These are phyloP conservation scores for Stichopus chloronotus DNA, from an alignment of 35 echinoderm and acorn worm genomes.

Conservation along the genomic window DNA sequence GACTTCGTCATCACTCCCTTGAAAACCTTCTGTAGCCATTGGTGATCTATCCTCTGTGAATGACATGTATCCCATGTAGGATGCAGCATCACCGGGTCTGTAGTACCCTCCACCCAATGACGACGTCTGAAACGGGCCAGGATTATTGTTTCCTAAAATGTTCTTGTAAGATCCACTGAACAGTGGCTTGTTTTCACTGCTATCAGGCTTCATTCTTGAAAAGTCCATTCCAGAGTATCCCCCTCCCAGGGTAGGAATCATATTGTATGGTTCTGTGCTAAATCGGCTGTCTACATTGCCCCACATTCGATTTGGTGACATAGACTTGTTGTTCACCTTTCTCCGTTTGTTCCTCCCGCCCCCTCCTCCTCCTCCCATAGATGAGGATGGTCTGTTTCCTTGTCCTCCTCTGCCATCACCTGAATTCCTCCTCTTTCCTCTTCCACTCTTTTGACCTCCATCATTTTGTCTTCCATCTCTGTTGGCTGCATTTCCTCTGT, in stretches of 20 bases:
- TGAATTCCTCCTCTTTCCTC: slow-evolving; percentile 3
- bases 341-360: neutral
- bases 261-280: neutral
- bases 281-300: no score
- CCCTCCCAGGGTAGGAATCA: neutral
- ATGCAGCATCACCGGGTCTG: neutral
- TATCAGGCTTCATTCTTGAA: neutral
- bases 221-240: neutral
- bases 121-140: neutral
- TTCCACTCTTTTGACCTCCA: neutral
- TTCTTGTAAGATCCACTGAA: neutral
- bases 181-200: neutral
- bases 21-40: neutral
- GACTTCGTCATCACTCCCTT: neutral
- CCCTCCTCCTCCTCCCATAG: neutral
- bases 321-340: neutral
- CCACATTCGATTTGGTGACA: neutral
- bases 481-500: neutral
- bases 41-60: neutral
- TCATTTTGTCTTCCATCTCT: neutral
- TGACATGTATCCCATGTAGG: slow-evolving; percentile 1
- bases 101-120: neutral
- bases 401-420: neutral
- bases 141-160: neutral
- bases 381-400: no score